These are phyloP conservation scores for Torymus tubicola DNA, from an alignment of 2,888 invertebrate genomes.

Conservation along the genomic window DNA sequence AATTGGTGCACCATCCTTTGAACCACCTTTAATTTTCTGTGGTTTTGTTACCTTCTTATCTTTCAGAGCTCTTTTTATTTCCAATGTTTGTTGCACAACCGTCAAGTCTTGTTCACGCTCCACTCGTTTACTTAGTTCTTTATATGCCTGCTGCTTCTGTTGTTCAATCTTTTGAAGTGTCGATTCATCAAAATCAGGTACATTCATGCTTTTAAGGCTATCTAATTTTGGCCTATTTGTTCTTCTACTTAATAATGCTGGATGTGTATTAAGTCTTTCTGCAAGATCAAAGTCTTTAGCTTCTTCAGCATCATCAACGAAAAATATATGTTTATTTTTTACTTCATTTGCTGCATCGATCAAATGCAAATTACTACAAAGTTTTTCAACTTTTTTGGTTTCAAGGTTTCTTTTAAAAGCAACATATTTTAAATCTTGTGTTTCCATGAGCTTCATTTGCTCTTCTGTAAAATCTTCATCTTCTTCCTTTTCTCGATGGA, in stretches of 20 bases:
- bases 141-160: constrained; percentile 82
- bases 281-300: constrained; percentile 82
- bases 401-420: constrained; percentile 91
- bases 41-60: constrained; percentile 82
- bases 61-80: constrained; percentile 83
- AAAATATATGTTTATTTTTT: constrained; percentile 88
- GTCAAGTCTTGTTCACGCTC: constrained; percentile 86
- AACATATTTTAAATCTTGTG: constrained; percentile 94
- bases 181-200: constrained; percentile 81
- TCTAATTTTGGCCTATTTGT: constrained; percentile 84
- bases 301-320: constrained; percentile 82
- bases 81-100: constrained; percentile 87
- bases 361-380: constrained; percentile 89
- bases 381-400: constrained; percentile 84
- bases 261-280: constrained; percentile 86
- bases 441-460: constrained; percentile 92
- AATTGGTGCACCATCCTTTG: constrained; percentile 84
- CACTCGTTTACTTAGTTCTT: constrained; percentile 86
- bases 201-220: constrained; percentile 78
- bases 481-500: constrained; percentile 82
- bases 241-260: constrained; percentile 82
- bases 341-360: constrained; percentile 84
- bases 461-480: constrained; percentile 87
- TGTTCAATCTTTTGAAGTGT: constrained; percentile 78
- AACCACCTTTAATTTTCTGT: constrained; percentile 81